These are phyloP conservation scores for Frankliniella intonsa DNA, from an alignment of 2,888 invertebrate species.

Conservation along the genomic window DNA sequence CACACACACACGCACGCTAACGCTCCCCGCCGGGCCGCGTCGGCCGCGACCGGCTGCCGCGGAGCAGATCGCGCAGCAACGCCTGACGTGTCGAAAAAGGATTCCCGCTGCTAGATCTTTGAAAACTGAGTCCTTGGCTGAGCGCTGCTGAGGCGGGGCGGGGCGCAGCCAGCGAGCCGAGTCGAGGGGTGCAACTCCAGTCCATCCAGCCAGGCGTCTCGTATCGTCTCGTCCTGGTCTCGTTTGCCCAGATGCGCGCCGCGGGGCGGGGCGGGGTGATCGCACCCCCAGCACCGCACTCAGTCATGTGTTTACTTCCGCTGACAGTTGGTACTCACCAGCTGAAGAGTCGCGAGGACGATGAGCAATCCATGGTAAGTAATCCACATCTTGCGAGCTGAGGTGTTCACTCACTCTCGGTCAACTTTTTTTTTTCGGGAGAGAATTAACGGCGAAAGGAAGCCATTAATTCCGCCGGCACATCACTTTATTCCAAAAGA, in stretches of 20 bases:
- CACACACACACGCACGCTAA: too few relatives aligned
- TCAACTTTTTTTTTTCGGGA: not conserved
- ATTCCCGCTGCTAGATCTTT: not conserved
- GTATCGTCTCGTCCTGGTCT: too few relatives aligned
- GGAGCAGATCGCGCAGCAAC: not conserved
- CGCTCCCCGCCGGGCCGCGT: too few relatives aligned
- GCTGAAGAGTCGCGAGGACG: conserved; percentile 1
- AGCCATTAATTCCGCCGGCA: conserved; percentile 13
- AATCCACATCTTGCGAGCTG: conserved; percentile 15
- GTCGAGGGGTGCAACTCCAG: not conserved
- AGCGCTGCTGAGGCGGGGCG: not conserved
- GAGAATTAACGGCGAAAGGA: not conserved
- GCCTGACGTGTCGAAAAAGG: not conserved
- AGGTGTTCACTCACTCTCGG: not conserved
- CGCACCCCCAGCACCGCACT: not conserved
- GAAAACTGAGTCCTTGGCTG: conserved; percentile 7
- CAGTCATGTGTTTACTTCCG: not conserved
- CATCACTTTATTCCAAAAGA: not conserved
- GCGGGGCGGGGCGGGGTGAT: not conserved
- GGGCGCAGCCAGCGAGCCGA: too few relatives aligned
- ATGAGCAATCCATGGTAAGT: conserved; percentile 10
- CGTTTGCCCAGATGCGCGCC: too few relatives aligned
- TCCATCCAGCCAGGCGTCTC: too few relatives aligned
- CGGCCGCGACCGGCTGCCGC: not conserved
- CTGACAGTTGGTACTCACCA: not conserved